A percentile compares a stretch with the other conserved stretches of the same genome.
phyloP scores from a whole-genome alignment of 2,113 vertebrate species.

The Alosa alosa region DNA sequence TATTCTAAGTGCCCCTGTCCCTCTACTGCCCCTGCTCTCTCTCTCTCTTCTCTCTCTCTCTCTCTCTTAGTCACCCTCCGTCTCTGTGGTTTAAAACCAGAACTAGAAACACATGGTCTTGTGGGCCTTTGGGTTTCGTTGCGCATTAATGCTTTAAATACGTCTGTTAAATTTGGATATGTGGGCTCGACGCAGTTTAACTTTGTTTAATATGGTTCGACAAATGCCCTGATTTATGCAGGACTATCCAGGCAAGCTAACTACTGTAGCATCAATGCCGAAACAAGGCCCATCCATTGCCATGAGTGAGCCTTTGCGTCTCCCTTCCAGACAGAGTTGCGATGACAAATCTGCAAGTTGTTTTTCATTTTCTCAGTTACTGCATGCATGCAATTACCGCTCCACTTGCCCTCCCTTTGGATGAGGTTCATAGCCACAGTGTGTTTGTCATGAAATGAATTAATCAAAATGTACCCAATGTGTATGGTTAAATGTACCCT shows the following conservation, averaged over 20 bases:
- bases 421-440: conserved; percentile 54
- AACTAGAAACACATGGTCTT: conserved; percentile 40
- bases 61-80: conserved; percentile 8
- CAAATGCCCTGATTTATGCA: conserved; percentile 23
- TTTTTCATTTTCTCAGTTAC: conserved; percentile 59
- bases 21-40: conserved; percentile 22
- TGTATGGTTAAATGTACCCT: conserved; percentile 58
- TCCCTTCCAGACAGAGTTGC: conserved; percentile 33
- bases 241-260: conserved; percentile 43
- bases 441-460: conserved; percentile 62
- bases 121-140: conserved; percentile 10
- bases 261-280: conserved; percentile 35
- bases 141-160: conserved; percentile 16
- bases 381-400: conserved; percentile 57
- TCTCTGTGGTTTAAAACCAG: conserved; percentile 42
- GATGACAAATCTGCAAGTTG: conserved; percentile 53
- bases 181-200: background rate
- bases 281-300: conserved; percentile 44
- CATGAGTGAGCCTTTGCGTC: conserved; percentile 43
- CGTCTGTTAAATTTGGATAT: background rate
- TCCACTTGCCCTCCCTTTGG: conserved; percentile 54
- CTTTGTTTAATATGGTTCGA: conserved; percentile 13
- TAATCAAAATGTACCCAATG: conserved; percentile 58
- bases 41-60: conserved; percentile 37
- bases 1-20: background rate